Conservation (phyloP, 2,113 vertebrate species). For the Coryphaenoides rupestris region DNA sequence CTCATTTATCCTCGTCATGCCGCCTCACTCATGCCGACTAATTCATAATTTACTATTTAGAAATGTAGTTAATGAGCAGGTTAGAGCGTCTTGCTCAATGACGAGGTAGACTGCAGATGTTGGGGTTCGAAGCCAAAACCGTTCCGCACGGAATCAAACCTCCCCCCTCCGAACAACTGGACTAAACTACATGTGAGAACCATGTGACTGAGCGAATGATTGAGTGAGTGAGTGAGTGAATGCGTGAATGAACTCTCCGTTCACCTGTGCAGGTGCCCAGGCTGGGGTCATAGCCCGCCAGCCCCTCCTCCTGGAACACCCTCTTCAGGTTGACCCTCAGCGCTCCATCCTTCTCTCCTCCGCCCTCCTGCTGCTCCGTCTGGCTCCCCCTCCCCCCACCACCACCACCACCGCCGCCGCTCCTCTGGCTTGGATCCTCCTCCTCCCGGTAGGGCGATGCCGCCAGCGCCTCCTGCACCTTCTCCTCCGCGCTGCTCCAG, state of each 20-base stretch:
- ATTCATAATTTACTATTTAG: too few relatives aligned
- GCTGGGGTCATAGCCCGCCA: conserved; percentile 85
- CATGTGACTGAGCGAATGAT: background rate
- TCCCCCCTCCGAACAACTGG: too few relatives aligned
- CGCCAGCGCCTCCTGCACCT: conserved; percentile 66
- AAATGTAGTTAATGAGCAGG: too few relatives aligned
- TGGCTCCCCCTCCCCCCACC: conserved; percentile 18
- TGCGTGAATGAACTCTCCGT: fast-evolving
- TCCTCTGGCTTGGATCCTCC: conserved; percentile 49
- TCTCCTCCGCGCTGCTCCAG: conserved; percentile 53
- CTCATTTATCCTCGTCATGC: too few relatives aligned
- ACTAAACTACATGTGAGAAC: too few relatives aligned
- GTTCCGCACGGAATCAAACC: too few relatives aligned
- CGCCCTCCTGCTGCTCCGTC: conserved; percentile 29
- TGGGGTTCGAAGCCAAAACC: too few relatives aligned
- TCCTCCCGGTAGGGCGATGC: conserved; percentile 58
- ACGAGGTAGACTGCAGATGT: too few relatives aligned
- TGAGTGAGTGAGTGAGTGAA: background rate
- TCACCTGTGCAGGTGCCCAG: conserved; percentile 60
- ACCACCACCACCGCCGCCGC: conserved; percentile 24
- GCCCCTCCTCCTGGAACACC: conserved; percentile 70
- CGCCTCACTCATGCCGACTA: too few relatives aligned
- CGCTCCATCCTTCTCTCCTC: conserved; percentile 45
- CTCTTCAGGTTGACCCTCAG: conserved; percentile 74
- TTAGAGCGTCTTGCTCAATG: too few relatives aligned